phyloP scores from a whole-genome alignment of 2,888 invertebrate genomes.

The Agriopis marginaria region DNA sequence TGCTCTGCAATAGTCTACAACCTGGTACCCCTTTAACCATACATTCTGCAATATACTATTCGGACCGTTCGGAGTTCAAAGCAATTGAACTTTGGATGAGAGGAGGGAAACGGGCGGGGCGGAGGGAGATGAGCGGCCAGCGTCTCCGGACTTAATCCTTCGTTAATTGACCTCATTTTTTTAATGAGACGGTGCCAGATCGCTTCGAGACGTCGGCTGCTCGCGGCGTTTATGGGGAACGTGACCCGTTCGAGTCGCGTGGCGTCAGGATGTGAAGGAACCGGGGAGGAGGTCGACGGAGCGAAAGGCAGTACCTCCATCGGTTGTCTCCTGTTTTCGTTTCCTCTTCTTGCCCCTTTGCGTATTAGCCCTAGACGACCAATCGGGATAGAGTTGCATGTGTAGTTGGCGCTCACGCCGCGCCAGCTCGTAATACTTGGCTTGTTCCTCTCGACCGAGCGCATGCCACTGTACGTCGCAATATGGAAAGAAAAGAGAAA shows the following conservation, averaged over 20 bases:
- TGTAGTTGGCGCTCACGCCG: constrained; percentile 99
- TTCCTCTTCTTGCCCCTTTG: constrained; percentile 99
- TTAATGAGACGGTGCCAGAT: constrained; percentile 67
- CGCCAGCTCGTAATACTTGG: constrained; percentile 99
- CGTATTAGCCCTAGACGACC: constrained; percentile 99
- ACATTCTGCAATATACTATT: constrained; percentile 80
- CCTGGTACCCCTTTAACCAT: constrained; percentile 84
- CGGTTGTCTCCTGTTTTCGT: constrained; percentile 98
- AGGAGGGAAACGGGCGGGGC: constrained; percentile 44
- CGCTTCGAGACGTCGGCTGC: constrained; percentile 68
- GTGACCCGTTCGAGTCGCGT: constrained; percentile 52
- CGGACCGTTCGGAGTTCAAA: constrained; percentile 74
- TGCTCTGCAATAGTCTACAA: constrained; percentile 82
- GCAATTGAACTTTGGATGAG: constrained; percentile 73
- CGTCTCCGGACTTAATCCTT: constrained; percentile 79
- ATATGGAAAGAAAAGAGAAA: constrained; percentile 86
- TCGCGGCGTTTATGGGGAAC: constrained; percentile 56
- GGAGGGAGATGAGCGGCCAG: constrained; percentile 64
- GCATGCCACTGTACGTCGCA: constrained; percentile 97
- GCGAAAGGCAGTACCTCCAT: constrained; percentile 94
- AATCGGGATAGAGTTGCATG: constrained; percentile 99
- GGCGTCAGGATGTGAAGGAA: constrained; percentile 7
- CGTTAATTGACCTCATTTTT: constrained; percentile 81
- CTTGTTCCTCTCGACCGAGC: constrained; percentile 99
- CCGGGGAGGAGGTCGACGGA: constrained; percentile 64